These are phyloP conservation scores for Cercopithecus hamlyni DNA, from an alignment of 2,797 vertebrate genomes.

Conservation along the genomic window DNA sequence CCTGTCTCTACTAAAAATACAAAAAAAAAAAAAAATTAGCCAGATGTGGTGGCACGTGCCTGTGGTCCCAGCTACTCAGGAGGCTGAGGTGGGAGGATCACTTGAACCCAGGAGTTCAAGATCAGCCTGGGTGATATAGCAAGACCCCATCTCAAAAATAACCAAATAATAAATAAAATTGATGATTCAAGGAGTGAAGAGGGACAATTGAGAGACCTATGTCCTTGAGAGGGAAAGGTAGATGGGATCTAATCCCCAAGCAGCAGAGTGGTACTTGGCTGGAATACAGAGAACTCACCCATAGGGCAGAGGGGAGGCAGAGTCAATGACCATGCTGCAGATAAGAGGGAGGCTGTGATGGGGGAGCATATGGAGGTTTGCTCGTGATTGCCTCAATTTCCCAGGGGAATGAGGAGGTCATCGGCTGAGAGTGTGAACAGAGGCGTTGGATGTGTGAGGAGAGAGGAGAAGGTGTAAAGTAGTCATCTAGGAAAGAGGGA, in stretches of 20 bases:
- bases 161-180: too few species aligned
- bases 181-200: neutral
- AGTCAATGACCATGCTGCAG: neutral
- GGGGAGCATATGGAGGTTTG: neutral
- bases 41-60: too few species aligned
- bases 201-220: neutral
- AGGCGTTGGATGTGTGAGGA: neutral
- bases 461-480: neutral
- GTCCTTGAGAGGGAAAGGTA: neutral
- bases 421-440: neutral
- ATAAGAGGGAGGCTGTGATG: neutral
- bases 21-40: too few species aligned
- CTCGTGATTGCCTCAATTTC: neutral
- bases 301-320: neutral
- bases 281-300: neutral
- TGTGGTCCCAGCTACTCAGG: too few species aligned
- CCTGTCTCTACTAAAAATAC: too few species aligned
- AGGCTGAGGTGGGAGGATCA: too few species aligned
- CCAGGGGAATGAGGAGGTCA: neutral
- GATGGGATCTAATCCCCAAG: neutral
- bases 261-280: neutral
- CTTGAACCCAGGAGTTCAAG: too few species aligned
- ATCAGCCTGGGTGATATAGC: too few species aligned
- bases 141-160: too few species aligned
- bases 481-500: neutral